A percentile compares a stretch with the other conserved stretches of the same genome.
Conservation (phyloP, 2,113 vertebrate genomes). For the Hoplias malabaricus region DNA sequence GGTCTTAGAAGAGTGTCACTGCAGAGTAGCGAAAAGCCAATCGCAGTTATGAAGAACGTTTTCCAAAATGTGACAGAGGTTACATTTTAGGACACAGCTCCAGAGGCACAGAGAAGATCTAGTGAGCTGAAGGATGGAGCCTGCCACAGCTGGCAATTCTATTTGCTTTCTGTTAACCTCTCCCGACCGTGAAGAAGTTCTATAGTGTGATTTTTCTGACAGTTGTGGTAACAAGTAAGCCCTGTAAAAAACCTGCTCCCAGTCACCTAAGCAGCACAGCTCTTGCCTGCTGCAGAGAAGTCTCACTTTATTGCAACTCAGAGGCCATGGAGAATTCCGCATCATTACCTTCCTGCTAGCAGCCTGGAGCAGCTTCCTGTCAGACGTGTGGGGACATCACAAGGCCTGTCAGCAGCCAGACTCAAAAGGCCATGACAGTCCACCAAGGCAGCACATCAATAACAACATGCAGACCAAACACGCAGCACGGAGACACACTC, state of each 20-base stretch:
- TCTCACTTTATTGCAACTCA: conserved; percentile 30
- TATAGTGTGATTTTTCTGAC: conserved; percentile 42
- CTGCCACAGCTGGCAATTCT: conserved; percentile 10
- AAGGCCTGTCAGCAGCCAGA: conserved; percentile 31
- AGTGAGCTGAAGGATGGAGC: conserved; percentile 10
- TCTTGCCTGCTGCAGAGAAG: conserved; percentile 12
- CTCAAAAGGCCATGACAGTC: conserved; percentile 31
- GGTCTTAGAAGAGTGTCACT: conserved; percentile 15
- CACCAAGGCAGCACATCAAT: conserved; percentile 31
- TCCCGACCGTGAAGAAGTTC: not conserved
- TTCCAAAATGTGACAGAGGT: conserved; percentile 26
- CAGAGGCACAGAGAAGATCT: not conserved
- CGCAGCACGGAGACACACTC: conserved; percentile 2
- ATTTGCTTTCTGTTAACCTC: conserved; percentile 5
- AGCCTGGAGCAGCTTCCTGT: conserved; percentile 39
- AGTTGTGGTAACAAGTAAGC: conserved; percentile 35
- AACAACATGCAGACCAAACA: conserved; percentile 39
- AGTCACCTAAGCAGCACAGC: conserved; percentile 34
- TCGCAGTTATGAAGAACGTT: not conserved
- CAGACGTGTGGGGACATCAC: conserved; percentile 43
- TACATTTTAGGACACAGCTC: conserved; percentile 22
- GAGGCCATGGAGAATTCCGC: conserved; percentile 23
- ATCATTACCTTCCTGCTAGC: conserved; percentile 37
- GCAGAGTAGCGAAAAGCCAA: not conserved
- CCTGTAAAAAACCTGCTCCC: conserved; percentile 31